Conservation (phyloP, 2,797 vertebrate species). For the Anguilla anguilla region DNA sequence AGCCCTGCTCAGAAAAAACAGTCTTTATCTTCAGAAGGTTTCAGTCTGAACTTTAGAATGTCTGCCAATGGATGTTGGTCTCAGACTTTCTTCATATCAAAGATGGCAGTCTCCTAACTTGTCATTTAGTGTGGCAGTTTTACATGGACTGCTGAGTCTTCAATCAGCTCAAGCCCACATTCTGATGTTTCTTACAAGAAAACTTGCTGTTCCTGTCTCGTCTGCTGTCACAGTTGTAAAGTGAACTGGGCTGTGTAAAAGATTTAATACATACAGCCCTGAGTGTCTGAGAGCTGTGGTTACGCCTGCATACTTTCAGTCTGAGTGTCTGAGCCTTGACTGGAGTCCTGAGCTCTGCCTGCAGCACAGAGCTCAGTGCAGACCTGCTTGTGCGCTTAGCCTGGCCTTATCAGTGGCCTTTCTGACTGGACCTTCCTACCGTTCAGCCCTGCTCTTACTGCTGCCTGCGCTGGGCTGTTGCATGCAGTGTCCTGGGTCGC, state of each 20-base stretch:
- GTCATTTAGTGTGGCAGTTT: not conserved
- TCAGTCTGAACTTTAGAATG: too few relatives aligned
- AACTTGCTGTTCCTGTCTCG: not conserved
- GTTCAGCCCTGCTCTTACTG: not conserved
- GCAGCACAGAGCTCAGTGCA: not conserved
- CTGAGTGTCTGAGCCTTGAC: too few relatives aligned
- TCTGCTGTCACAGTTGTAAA: not conserved
- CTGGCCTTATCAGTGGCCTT: not conserved
- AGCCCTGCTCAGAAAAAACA: too few relatives aligned
- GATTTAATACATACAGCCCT: too few relatives aligned
- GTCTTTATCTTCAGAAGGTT: too few relatives aligned
- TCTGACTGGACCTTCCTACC: not conserved
- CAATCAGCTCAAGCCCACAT: not conserved
- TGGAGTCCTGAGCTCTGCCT: too few relatives aligned
- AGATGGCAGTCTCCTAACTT: not conserved
- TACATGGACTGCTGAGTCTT: not conserved
- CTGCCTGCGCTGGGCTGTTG: not conserved
- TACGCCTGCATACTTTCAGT: too few relatives aligned
- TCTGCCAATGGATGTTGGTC: too few relatives aligned
- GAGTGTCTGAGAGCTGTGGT: too few relatives aligned
- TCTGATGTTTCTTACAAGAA: not conserved
- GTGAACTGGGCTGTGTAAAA: not conserved
- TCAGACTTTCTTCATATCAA: not conserved
- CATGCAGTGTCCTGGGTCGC: not conserved
- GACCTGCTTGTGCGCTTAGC: not conserved